Base-by-base conservation (phyloP, 2,113 vertebrate species). In the Hippolais icterina region DNA sequence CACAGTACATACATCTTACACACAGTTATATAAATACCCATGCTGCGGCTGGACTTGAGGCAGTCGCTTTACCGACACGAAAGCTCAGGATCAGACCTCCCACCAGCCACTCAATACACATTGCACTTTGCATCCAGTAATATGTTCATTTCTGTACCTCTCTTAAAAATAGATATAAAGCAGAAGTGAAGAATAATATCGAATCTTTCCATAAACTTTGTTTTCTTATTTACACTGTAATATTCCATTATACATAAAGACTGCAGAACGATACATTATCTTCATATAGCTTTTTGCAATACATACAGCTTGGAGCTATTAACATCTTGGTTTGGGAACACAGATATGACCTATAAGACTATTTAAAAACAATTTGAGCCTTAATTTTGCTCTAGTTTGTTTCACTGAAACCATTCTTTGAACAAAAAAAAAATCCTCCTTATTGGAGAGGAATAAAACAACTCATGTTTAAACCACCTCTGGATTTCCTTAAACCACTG, bases 121-220 rank as follows among this genome's bases (percentile, higher is more conserved):
- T 96, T 98, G 97, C 95, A 97, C 97, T 97, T 88, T 47, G 85
- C 93, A 97, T 94, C 87, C 97, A 97, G 95, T 96, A 98, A 98
- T 98, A 98, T 68, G 95, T 60, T 98, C 97, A 97, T 98, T 98
- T 98, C 97, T 97, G 96, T 97, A 97, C 87, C 97, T 98, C 98
- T 98, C 96, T 98, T 97, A 98, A 98, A 98, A 98, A 98, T 98
- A 98, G 98, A 98, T 98, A 98, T 98, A 97, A 98, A 98, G 96
- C 97, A 97, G 96, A 97, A 98, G 97, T 92, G 94, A 97, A 98
- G 98, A 97, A 98, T 98, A 98, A 98, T 98, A 98, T 96, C 11
- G 86, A 97, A 96, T 98, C 98, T 98, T 95, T 96, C 97, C 97
- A 98, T 98, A 98, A 98, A 98, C 96, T 98, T 97, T 98, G 93